Conservation (phyloP, 1,140 invertebrate species). For the Neodiprion lecontei region DNA sequence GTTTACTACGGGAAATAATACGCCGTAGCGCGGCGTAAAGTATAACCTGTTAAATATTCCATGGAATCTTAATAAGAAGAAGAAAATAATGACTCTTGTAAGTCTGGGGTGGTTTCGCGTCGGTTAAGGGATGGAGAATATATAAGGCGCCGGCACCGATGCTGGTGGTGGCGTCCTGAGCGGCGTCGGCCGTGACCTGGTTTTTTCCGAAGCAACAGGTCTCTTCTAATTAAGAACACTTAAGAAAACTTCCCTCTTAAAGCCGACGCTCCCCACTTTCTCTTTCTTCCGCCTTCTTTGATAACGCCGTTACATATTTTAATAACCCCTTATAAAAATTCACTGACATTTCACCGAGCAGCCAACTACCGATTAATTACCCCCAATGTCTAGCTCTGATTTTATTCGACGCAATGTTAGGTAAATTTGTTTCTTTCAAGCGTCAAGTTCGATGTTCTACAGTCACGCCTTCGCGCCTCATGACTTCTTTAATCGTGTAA, state of each 20-base stretch:
- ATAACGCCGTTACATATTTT: not conserved
- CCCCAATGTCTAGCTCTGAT: too few relatives aligned
- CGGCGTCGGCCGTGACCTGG: slow-evolving; percentile 60
- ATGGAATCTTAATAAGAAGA: slow-evolving; percentile 40
- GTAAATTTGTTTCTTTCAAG: too few relatives aligned
- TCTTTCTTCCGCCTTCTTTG: not conserved
- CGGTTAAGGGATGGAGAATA: slow-evolving; percentile 33
- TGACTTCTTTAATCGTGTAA: too few relatives aligned
- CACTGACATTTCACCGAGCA: not conserved
- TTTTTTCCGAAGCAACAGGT: slow-evolving; percentile 65
- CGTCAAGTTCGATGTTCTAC: too few relatives aligned
- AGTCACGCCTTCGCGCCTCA: too few relatives aligned
- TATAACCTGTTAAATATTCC: slow-evolving; percentile 47
- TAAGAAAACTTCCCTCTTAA: slow-evolving; percentile 65
- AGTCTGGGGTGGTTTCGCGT: slow-evolving; percentile 45
- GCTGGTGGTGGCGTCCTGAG: slow-evolving; percentile 34
- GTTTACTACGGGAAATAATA: not conserved
- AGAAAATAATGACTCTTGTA: slow-evolving; percentile 62
- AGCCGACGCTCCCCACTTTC: slow-evolving; percentile 53
- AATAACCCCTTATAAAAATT: not conserved
- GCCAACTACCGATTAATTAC: not conserved
- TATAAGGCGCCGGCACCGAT: slow-evolving; percentile 25
- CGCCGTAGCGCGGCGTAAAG: slow-evolving; percentile 18
- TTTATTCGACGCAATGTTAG: too few relatives aligned
- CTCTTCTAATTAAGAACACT: slow-evolving; percentile 65